A percentile compares a stretch with the other conserved stretches of the same genome.
Evolutionary conservation across 2,797 vertebrate species (phyloP).

Genomic region (Brachymystax lenok): DNA sequence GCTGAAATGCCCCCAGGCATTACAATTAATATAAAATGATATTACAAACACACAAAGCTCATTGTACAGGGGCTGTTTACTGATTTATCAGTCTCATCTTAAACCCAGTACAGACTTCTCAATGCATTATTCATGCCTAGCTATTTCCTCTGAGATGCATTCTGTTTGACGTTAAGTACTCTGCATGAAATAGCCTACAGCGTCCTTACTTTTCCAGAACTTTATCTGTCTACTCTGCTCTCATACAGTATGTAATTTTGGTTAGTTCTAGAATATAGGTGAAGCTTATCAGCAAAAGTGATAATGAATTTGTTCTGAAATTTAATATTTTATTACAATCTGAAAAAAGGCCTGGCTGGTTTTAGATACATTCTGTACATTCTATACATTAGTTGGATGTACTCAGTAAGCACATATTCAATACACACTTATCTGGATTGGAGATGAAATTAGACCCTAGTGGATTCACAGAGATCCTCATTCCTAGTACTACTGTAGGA

Average conservation of each 20-base stretch:
- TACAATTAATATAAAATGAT: background rate
- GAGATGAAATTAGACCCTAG: no score
- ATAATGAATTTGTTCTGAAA: background rate
- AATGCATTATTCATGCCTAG: background rate
- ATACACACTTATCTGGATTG: background rate
- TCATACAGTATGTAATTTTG: background rate
- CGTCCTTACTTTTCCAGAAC: background rate
- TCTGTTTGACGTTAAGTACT: background rate
- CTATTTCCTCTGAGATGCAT: background rate
- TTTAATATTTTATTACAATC: background rate
- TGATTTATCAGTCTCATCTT: background rate
- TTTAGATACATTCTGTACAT: constrained; percentile 1
- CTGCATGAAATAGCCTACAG: background rate
- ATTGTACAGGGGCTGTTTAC: no score
- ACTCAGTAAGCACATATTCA: background rate
- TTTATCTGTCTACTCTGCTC: background rate
- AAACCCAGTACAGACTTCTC: background rate
- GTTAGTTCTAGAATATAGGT: background rate
- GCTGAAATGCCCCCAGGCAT: no score
- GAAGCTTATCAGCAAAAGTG: background rate
- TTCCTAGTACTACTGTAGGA: background rate
- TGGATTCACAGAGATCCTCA: background rate
- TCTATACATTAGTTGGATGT: background rate
- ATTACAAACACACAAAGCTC: no score
- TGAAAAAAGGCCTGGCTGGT: background rate